Evolutionary conservation across 1,140 invertebrate species (phyloP), one percentile per base, ranked within the genome.

Genomic region (Heliconius hermathena): DNA sequence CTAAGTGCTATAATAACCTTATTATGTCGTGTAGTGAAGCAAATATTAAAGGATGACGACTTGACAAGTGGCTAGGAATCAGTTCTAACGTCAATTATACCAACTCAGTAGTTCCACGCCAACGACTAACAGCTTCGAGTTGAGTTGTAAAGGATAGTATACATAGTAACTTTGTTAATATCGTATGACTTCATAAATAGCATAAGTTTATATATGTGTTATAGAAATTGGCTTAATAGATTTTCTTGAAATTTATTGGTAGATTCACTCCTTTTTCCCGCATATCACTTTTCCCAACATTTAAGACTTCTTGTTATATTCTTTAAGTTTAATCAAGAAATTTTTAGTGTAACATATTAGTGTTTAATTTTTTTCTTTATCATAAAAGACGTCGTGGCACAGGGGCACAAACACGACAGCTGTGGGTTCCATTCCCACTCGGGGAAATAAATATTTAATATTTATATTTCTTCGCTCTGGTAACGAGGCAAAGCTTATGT

Each of bases 1-100:
- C 13, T 29, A 26, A 66, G 26, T n/a, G 3, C 8, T 5, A 29
- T 29, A 29, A 29, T 26, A n/a, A n/a, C n/a, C 60, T 66, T 66
- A 66, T 66, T 66, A 66, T 29, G 60, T 22, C 22, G 26, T 22
- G 60, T 26, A 66, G 22, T 66, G 60, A 66, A 29, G 60, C 60
- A 66, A 16, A 66, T 29, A 29, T 29, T 22, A n/a, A 29, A 26
- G 26, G 60, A 66, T 66, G 26, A 66, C 11, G 60, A 26, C 60
- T 16, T 66, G 60, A 66, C 60, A 66, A 66, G 22, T 29, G 60
- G 60, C 60, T 29, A 66, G 60, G 60, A 66, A 66, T 66, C 60
- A 66, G 60, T 29, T 60, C 60, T 29, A 29, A 66, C 22, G 60
- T 66, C 60, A 66, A 66, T 66, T 66, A 66, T 66, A 66, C 22